phyloP scores from a whole-genome alignment of 2,888 invertebrate species.

The Girardia tigrina region DNA sequence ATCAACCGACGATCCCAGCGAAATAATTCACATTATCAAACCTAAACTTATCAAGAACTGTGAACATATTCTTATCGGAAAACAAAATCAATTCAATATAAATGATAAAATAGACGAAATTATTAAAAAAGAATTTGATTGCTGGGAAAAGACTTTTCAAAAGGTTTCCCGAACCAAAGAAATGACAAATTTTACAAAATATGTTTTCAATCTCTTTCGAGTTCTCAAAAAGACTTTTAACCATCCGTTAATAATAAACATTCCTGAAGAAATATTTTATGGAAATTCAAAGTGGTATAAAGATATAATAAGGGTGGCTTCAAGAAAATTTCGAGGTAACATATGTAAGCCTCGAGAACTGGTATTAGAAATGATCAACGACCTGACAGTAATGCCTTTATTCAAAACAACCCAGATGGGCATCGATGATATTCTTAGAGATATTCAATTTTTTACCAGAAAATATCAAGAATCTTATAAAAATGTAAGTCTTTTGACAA shows the following conservation, averaged over 20 bases:
- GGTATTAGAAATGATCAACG: not conserved
- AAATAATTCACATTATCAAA: not conserved
- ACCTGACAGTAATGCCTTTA: not conserved
- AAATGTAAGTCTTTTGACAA: not conserved
- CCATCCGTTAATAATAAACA: not conserved
- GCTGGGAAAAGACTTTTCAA: not conserved
- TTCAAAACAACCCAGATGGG: not conserved
- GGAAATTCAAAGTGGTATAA: not conserved
- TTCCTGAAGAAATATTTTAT: not conserved
- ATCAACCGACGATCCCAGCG: not conserved
- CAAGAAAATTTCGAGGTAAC: not conserved
- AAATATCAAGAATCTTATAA: constrained; percentile 14
- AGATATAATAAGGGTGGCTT: not conserved
- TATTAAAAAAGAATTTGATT: not conserved
- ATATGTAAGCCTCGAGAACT: not conserved
- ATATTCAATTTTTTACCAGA: constrained; percentile 13
- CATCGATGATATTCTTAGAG: not conserved
- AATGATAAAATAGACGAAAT: not conserved
- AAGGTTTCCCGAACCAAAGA: not conserved
- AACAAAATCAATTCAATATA: not conserved
- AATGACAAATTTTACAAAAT: not conserved
- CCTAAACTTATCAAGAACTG: not conserved
- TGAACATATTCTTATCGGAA: not conserved
- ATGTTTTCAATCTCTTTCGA: constrained; percentile 10
- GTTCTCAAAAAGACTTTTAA: not conserved